Conservation (phyloP, 2,888 invertebrate genomes). For the Caenorhabditis sinica region DNA sequence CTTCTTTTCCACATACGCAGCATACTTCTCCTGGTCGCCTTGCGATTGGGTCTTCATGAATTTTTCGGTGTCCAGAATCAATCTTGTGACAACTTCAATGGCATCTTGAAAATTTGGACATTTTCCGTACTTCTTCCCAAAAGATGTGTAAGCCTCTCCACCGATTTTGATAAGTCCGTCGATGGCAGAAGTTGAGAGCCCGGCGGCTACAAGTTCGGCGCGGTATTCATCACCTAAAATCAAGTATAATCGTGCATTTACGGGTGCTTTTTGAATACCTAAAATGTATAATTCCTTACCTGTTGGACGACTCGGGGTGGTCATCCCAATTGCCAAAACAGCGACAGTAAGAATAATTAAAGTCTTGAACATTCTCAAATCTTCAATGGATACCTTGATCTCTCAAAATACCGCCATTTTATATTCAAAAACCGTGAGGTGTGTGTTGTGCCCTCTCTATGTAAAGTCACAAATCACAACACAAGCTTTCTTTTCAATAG, state of each 20-base stretch:
- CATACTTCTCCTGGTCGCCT: neutral
- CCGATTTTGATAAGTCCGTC: neutral
- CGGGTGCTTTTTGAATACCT: too few relatives aligned
- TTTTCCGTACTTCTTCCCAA: neutral
- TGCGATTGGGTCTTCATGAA: conserved; percentile 3
- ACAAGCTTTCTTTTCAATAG: neutral
- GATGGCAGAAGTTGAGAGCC: neutral
- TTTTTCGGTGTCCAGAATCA: neutral
- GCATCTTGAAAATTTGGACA: conserved; percentile 10
- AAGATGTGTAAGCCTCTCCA: neutral
- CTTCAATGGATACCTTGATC: too few relatives aligned
- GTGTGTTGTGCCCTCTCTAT: too few relatives aligned
- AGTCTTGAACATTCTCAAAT: too few relatives aligned
- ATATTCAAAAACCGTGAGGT: too few relatives aligned
- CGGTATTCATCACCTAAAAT: conserved; percentile 4
- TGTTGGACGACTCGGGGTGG: too few relatives aligned
- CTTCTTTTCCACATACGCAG: neutral
- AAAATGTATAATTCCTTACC: too few relatives aligned
- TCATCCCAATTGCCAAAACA: too few relatives aligned
- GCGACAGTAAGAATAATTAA: too few relatives aligned
- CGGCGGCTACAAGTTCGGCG: conserved; percentile 16
- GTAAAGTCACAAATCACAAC: neutral
- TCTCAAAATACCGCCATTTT: too few relatives aligned
- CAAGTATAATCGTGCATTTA: too few relatives aligned
- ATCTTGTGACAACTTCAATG: neutral